Conservation (phyloP, 2,888 invertebrate genomes). For the Vanessa cardui region DNA sequence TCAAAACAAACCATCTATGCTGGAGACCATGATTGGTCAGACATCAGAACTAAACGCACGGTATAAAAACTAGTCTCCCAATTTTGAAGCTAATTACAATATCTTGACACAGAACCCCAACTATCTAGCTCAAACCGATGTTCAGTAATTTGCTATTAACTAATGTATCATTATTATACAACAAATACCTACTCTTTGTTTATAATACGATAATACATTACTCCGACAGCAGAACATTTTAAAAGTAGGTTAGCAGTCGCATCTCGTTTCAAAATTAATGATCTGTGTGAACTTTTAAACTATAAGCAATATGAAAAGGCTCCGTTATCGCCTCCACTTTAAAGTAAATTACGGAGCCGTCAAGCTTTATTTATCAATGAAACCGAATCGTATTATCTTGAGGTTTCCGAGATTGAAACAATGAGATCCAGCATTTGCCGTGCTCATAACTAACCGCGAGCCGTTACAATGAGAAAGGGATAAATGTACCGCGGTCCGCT, state of each 20-base stretch:
- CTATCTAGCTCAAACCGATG: too few species aligned
- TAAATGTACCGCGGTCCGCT: constrained; percentile 26
- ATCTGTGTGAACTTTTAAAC: constrained; percentile 21
- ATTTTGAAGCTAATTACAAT: too few species aligned
- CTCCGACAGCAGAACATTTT: not conserved
- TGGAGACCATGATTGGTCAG: too few species aligned
- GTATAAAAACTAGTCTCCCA: too few species aligned
- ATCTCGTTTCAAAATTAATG: constrained; percentile 22
- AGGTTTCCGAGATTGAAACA: constrained; percentile 53
- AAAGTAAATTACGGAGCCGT: constrained; percentile 35
- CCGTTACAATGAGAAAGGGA: constrained; percentile 62
- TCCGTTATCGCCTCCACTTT: constrained; percentile 33
- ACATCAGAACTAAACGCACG: too few species aligned
- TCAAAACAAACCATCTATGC: too few species aligned
- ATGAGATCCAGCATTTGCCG: constrained; percentile 52
- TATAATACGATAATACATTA: too few species aligned
- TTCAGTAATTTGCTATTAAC: too few species aligned
- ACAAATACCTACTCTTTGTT: not conserved
- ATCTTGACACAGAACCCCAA: too few species aligned
- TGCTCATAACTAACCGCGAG: constrained; percentile 62
- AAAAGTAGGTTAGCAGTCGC: not conserved
- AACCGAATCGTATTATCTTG: constrained; percentile 51
- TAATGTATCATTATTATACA: too few species aligned
- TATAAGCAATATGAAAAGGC: constrained; percentile 28
- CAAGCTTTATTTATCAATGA: constrained; percentile 51